Evolutionary conservation across 2,797 vertebrate species (phyloP).

Genomic region (Sternotherus odoratus): DNA sequence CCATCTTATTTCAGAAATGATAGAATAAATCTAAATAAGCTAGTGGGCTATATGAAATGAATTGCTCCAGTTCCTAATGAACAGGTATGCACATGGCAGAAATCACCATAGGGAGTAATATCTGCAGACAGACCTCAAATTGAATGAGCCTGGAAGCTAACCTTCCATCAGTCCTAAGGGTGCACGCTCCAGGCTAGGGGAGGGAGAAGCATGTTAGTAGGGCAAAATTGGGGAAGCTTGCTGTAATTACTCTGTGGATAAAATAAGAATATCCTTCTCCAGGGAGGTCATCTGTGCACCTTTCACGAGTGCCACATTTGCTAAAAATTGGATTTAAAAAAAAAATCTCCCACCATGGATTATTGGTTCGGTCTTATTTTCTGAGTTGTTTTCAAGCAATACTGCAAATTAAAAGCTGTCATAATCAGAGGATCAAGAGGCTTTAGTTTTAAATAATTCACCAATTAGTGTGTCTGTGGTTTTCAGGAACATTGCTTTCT

Average conservation of each 20-base stretch:
- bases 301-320: neutral
- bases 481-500: slow-evolving; percentile 58
- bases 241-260: neutral
- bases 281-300: neutral
- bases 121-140: neutral
- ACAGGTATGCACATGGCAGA: neutral
- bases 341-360: slow-evolving; percentile 5
- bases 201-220: neutral
- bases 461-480: slow-evolving; percentile 67
- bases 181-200: fast-evolving
- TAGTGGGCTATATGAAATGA: neutral
- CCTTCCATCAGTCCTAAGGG: fast-evolving
- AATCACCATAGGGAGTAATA: neutral
- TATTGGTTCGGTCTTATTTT: slow-evolving; percentile 52
- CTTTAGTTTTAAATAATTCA: slow-evolving; percentile 63
- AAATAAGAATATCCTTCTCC: neutral
- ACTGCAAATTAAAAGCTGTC: slow-evolving; percentile 69
- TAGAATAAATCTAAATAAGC: fast-evolving
- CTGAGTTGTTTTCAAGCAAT: slow-evolving; percentile 61
- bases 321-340: slow-evolving; percentile 28
- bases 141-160: neutral
- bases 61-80: neutral
- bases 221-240: neutral
- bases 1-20: neutral
- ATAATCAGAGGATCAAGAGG: slow-evolving; percentile 57